These are phyloP conservation scores for Pseudochirops corinnae DNA, from an alignment of 2,797 vertebrate species.

Conservation along the genomic window DNA sequence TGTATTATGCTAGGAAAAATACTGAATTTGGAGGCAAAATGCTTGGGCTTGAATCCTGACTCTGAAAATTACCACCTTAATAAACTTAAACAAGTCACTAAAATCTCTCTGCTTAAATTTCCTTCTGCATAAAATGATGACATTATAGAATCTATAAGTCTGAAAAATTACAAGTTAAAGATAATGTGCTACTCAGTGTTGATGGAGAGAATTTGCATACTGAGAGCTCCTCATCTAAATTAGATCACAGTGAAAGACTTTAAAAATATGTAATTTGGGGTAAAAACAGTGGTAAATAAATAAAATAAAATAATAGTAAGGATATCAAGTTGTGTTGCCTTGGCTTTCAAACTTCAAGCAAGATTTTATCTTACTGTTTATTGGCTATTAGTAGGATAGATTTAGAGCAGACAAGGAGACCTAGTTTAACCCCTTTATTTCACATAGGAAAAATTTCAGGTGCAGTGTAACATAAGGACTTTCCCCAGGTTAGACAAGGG, in stretches of 20 bases:
- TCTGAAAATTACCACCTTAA: not conserved
- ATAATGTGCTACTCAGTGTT: not conserved
- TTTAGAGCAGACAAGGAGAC: not conserved
- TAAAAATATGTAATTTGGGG: not conserved
- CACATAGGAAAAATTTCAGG: not conserved
- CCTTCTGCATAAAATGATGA: not conserved
- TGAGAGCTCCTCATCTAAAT: not conserved
- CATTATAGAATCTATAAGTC: not conserved
- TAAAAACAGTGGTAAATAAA: not conserved
- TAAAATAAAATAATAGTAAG: not conserved
- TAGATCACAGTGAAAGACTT: not conserved
- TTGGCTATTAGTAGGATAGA: not conserved
- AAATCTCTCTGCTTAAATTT: not conserved
- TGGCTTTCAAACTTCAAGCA: constrained; percentile 5
- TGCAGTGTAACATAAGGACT: not conserved
- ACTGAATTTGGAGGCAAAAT: not conserved
- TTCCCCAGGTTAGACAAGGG: not conserved
- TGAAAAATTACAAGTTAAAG: constrained; percentile 19
- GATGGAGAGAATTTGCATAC: not conserved
- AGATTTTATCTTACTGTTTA: not conserved
- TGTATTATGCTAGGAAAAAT: not conserved
- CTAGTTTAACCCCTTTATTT: not conserved
- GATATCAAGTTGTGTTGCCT: not conserved
- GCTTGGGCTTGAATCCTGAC: not conserved
- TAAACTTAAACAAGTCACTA: not conserved